A percentile compares a stretch with the other conserved stretches of the same genome.
These are phyloP conservation scores for Anagrus nilaparvatae DNA, from an alignment of 1,140 invertebrate genomes.

Conservation along the genomic window DNA sequence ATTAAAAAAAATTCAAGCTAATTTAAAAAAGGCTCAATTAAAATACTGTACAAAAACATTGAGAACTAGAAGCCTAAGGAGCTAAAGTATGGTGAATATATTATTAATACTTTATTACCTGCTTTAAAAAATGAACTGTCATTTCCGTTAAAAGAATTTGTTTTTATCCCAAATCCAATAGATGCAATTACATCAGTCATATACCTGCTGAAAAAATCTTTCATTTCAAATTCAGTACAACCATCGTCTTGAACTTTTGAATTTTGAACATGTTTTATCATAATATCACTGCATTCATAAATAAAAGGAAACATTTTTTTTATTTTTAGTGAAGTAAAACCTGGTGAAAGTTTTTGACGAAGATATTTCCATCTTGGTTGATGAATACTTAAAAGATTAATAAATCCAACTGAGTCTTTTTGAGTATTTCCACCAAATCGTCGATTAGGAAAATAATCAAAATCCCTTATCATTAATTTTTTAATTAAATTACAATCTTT, in stretches of 20 bases:
- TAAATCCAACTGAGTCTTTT: constrained; percentile 22
- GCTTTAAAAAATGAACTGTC: constrained; percentile 31
- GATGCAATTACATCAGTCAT: constrained; percentile 46
- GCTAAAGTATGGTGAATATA: neutral
- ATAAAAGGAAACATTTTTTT: constrained; percentile 41
- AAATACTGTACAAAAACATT: too few species aligned
- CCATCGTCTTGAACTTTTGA: constrained; percentile 10
- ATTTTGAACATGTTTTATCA: constrained; percentile 22
- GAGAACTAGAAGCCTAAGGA: too few species aligned
- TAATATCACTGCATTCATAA: constrained; percentile 21
- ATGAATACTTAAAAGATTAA: constrained; percentile 25
- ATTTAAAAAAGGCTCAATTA: too few species aligned
- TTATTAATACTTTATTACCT: constrained; percentile 19
- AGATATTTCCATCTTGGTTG: constrained; percentile 33
- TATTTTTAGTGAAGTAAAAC: constrained; percentile 42
- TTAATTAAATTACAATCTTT: constrained; percentile 41
- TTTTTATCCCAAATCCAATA: constrained; percentile 41
- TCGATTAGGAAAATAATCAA: constrained; percentile 41
- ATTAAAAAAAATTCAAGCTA: too few species aligned
- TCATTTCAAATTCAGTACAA: constrained; percentile 22
- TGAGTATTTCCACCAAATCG: constrained; percentile 24
- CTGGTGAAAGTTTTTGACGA: constrained; percentile 37
- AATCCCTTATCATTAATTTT: constrained; percentile 41
- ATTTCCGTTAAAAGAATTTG: constrained; percentile 30
- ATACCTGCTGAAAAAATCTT: constrained; percentile 35